Base-by-base conservation (phyloP, 2,797 vertebrate genomes). In the Sus cebifrons region DNA sequence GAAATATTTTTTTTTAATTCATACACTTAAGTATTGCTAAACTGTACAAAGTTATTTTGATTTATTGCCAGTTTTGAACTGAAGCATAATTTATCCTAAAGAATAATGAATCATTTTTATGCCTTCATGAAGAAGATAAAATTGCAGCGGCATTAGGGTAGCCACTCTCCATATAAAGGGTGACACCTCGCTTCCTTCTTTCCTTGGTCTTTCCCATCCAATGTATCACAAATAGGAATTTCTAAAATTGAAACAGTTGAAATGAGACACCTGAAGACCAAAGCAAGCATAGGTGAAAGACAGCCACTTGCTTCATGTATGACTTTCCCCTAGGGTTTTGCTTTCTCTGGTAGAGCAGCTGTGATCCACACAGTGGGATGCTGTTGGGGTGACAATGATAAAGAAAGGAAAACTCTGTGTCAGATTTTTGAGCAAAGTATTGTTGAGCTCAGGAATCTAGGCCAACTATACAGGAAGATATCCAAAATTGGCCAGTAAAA, bases 141-240 rank as follows among this genome's bases (percentile, higher is more conserved):
- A 58, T 52, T 17, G 1, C 36, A 79, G 56, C 68, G 20, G 23
- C 12, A 54, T 79, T 75, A 32, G n/a, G 21, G 52, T 49, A 78
- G 25, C 14, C 71, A 68, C 27, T 82, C 23, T 68, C 52, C 32
- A 62, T 21, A 78, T 27, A 58, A 44, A 86, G 6, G 12, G 54
- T 77, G 56, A 82, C 1, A 36, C 2, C 29, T 71, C 36, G 5
- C n/a, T 82, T 75, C 36, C 6, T 54, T 75, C 68, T 71, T 62
- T 56, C 21, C n/a, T 78, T 91, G 13, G 52, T 87, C 10, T 81
- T 16, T 86, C 23, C 36, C 32, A 91, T 20, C 27, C 58, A 20
- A 81, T 32, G 77, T 91, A 81, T 71, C 58, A 84, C 17, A 95
- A 87, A 83, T 25, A 56, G 9, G 5, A 88, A 87, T 75, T 86